phyloP scores from a whole-genome alignment of 2,113 vertebrate species.

The Telmatochromis sp. region DNA sequence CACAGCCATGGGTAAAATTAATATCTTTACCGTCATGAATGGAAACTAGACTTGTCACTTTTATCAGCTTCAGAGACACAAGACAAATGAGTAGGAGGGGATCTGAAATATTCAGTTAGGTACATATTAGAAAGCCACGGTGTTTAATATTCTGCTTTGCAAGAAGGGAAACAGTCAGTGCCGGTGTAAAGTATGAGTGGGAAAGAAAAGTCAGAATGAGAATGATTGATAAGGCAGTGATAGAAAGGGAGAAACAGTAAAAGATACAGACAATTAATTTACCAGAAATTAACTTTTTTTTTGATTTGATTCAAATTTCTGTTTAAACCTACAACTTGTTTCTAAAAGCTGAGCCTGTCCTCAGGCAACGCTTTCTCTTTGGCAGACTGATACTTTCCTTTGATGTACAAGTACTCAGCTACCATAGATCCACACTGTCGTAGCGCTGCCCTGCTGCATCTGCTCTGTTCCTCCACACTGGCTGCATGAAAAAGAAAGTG shows the following conservation, averaged over 20 bases:
- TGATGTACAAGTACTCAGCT: slow-evolving; percentile 14
- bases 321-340: not conserved
- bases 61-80: not conserved
- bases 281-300: not conserved
- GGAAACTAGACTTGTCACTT: slow-evolving; percentile 13
- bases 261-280: not conserved
- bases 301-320: not conserved
- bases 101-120: not conserved
- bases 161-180: not conserved
- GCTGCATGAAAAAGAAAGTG: not conserved
- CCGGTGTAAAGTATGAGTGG: not conserved
- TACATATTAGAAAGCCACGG: not conserved
- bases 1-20: not conserved
- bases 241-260: not conserved
- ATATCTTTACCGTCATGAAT: slow-evolving; percentile 11
- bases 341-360: not conserved
- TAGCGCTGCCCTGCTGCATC: not conserved
- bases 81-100: slow-evolving; percentile 21
- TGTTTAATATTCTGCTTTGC: slow-evolving; percentile 1
- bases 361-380: not conserved
- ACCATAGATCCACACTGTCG: not conserved
- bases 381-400: slow-evolving; percentile 3
- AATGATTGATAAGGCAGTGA: not conserved
- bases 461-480: not conserved
- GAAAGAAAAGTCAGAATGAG: not conserved